These are phyloP conservation scores for Drosophila niveifrons DNA, from an alignment of 2,888 invertebrate species.

Conservation along the genomic window DNA sequence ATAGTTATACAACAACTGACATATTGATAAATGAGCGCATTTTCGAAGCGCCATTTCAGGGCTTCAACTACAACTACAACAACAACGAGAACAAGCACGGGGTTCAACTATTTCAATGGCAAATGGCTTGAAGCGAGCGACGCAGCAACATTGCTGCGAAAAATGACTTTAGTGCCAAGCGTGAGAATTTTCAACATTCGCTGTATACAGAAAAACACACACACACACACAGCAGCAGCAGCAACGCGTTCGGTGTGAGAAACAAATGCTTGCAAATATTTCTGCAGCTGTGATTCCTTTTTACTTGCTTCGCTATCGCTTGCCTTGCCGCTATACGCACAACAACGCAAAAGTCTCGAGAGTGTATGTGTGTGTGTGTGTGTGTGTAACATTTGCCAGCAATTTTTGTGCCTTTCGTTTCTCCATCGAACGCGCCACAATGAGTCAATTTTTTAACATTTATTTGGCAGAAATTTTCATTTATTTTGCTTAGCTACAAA, in stretches of 20 bases:
- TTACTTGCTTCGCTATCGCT: conserved; percentile 28
- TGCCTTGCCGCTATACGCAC: conserved; percentile 25
- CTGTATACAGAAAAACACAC: conserved; percentile 23
- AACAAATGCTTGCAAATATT: conserved; percentile 79
- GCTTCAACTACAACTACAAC: conserved; percentile 20
- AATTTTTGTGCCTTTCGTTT: conserved; percentile 26
- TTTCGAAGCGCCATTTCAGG: conserved; percentile 60
- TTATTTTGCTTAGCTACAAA: conserved; percentile 65
- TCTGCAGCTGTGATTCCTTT: conserved; percentile 76
- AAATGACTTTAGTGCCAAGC: conserved; percentile 76
- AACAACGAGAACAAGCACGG: conserved; percentile 22
- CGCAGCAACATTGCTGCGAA: conserved; percentile 52
- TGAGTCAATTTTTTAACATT: conserved; percentile 82
- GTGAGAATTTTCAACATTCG: conserved; percentile 68
- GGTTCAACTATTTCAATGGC: conserved; percentile 72
- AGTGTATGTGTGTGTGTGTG: background rate
- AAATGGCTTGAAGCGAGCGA: conserved; percentile 56
- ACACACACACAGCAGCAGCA: conserved; percentile 11
- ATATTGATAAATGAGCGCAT: conserved; percentile 83
- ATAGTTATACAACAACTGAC: conserved; percentile 83
- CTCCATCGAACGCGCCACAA: conserved; percentile 62
- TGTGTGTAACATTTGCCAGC: conserved; percentile 5
- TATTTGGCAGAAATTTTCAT: conserved; percentile 80
- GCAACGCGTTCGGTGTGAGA: conserved; percentile 42
- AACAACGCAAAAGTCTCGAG: conserved; percentile 16